A percentile compares a stretch with the other conserved stretches of the same genome.
These are phyloP conservation scores for Hemitrygon akajei DNA, from an alignment of 2,797 vertebrate species.

Conservation along the genomic window DNA sequence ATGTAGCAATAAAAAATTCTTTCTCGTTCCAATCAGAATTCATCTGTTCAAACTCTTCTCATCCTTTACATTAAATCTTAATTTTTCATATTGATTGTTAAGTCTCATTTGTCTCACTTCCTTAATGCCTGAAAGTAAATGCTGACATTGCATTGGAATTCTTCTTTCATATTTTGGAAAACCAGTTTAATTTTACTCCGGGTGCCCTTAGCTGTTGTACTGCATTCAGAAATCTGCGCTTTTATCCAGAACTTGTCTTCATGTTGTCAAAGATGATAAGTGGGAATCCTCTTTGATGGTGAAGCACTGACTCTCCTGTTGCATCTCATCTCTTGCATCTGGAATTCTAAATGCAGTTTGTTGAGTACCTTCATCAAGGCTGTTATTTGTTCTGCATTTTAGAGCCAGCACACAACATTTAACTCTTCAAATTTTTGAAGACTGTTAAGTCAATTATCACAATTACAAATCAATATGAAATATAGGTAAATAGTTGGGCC, in stretches of 20 bases:
- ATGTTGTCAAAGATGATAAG: slow-evolving; percentile 64
- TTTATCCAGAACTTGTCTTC: slow-evolving; percentile 40
- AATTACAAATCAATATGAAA: not conserved
- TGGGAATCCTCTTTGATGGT: slow-evolving; percentile 56
- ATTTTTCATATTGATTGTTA: slow-evolving; percentile 54
- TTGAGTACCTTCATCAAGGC: not conserved
- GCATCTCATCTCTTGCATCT: not conserved
- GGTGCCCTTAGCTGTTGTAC: not conserved
- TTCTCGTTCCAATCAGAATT: slow-evolving; percentile 45
- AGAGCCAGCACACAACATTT: slow-evolving; percentile 1
- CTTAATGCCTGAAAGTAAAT: slow-evolving; percentile 44
- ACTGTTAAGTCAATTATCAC: not conserved
- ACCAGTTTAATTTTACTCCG: slow-evolving; percentile 39
- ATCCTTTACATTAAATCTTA: slow-evolving; percentile 51
- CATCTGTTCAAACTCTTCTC: slow-evolving; percentile 46
- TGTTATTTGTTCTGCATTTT: not conserved
- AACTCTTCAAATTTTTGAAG: slow-evolving; percentile 16
- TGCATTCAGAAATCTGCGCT: slow-evolving; percentile 50
- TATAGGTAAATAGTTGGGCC: not conserved
- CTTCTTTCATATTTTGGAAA: slow-evolving; percentile 49
- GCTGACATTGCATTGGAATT: slow-evolving; percentile 35
- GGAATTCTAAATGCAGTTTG: slow-evolving; percentile 4
- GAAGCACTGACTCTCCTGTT: slow-evolving; percentile 47
- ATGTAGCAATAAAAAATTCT: slow-evolving; percentile 40
- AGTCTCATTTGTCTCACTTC: slow-evolving; percentile 46